These are phyloP conservation scores for Drosophila bocki DNA, from an alignment of 1,140 invertebrate genomes.

Conservation along the genomic window DNA sequence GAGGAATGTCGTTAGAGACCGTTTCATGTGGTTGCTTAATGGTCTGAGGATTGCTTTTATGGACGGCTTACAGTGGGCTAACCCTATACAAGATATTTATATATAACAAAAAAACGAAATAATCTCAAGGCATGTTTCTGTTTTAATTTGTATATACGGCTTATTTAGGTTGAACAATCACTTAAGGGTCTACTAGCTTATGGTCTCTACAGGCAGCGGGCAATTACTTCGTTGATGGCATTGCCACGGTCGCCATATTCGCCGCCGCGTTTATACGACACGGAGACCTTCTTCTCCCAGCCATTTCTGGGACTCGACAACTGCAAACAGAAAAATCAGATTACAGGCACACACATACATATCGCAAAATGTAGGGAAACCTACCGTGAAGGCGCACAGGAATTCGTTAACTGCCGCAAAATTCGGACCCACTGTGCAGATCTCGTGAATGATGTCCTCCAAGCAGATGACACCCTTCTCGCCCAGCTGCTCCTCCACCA, in stretches of 20 bases:
- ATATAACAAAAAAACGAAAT: not conserved
- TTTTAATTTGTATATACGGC: conserved; percentile 28
- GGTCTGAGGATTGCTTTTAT: conserved; percentile 39
- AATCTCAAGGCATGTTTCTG: not conserved
- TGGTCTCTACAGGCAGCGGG: conserved; percentile 70
- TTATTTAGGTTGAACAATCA: conserved; percentile 52
- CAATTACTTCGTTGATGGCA: conserved; percentile 77
- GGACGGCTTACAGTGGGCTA: conserved; percentile 20
- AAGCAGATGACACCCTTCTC: conserved; percentile 80
- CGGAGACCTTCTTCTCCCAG: conserved; percentile 80
- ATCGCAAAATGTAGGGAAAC: not conserved
- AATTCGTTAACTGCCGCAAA: conserved; percentile 70
- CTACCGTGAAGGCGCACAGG: conserved; percentile 72
- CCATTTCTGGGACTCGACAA: conserved; percentile 79
- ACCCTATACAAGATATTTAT: not conserved
- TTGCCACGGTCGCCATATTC: conserved; percentile 80
- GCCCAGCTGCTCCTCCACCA: conserved; percentile 79
- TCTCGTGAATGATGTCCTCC: conserved; percentile 85
- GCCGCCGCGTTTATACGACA: conserved; percentile 76
- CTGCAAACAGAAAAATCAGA: conserved; percentile 36
- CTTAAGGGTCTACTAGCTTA: conserved; percentile 53
- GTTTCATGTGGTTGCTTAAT: conserved; percentile 76
- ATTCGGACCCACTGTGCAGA: conserved; percentile 81
- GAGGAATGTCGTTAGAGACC: conserved; percentile 69
- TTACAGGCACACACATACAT: too few relatives aligned